These are phyloP conservation scores for Tachysurus fulvidraco DNA, from an alignment of 2,113 vertebrate species.

Conservation along the genomic window DNA sequence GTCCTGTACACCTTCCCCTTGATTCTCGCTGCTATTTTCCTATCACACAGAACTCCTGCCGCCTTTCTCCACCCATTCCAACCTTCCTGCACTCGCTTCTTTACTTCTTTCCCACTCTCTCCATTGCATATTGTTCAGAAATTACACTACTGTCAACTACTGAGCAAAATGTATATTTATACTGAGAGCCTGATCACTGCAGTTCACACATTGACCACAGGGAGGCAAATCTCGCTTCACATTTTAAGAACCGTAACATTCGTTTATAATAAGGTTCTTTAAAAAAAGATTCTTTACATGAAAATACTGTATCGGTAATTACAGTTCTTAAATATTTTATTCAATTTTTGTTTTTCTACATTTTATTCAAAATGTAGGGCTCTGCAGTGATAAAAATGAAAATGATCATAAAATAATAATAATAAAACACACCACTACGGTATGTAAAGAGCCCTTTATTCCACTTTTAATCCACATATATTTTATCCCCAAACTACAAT, in stretches of 20 bases:
- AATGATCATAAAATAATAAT: not conserved
- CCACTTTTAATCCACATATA: conserved; percentile 77
- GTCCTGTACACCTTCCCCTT: too few relatives aligned
- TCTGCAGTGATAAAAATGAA: not conserved
- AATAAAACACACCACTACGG: conserved; percentile 21
- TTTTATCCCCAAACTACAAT: conserved; percentile 74
- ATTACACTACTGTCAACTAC: not conserved
- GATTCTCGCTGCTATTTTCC: too few relatives aligned
- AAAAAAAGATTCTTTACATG: not conserved
- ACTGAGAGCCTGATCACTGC: not conserved
- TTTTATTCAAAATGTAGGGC: not conserved
- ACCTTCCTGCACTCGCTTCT: too few relatives aligned
- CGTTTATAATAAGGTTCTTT: not conserved
- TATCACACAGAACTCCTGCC: too few relatives aligned
- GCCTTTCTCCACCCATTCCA: too few relatives aligned
- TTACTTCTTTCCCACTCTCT: too few relatives aligned
- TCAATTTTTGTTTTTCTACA: too few relatives aligned
- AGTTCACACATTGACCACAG: conserved; percentile 3
- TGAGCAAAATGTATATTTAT: too few relatives aligned
- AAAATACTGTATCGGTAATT: not conserved
- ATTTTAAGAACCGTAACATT: not conserved
- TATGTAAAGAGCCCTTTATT: conserved; percentile 78
- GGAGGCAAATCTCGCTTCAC: not conserved
- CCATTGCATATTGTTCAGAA: not conserved
- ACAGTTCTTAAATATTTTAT: not conserved